A percentile compares a stretch with the other conserved stretches of the same genome.
Evolutionary conservation across 1,140 invertebrate species (phyloP).

Genomic region (Cotesia typhae): DNA sequence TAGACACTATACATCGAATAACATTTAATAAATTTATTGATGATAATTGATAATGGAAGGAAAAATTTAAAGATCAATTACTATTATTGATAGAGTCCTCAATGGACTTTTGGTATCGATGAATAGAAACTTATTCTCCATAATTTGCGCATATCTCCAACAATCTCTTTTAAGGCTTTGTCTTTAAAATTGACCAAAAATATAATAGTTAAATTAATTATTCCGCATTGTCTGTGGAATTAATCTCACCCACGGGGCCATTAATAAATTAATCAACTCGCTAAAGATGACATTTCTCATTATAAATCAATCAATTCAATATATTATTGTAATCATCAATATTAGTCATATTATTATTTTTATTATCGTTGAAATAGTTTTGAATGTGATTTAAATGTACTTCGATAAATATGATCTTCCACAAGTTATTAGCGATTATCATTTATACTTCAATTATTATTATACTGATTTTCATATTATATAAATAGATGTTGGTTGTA

Average conservation of each 20-base stretch:
- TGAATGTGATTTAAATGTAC: conserved; percentile 11
- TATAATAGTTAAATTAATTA: not conserved
- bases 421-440: not conserved
- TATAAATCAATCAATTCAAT: too few species aligned
- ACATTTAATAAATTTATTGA: not conserved
- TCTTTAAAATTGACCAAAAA: conserved; percentile 17
- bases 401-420: conserved; percentile 25
- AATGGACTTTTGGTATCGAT: not conserved
- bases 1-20: conserved; percentile 35
- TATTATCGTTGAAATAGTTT: conserved; percentile 16
- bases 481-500: too few species aligned
- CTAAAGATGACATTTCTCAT: too few species aligned
- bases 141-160: conserved; percentile 12
- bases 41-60: not conserved
- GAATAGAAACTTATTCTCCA: not conserved
- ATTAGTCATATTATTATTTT: conserved; percentile 18
- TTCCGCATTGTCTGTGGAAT: not conserved
- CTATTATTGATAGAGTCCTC: not conserved
- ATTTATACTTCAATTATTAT: not conserved
- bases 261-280: conserved; percentile 12
- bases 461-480: not conserved
- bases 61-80: not conserved
- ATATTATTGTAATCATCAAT: not conserved
- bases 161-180: not conserved
- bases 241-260: conserved; percentile 24